Evolutionary conservation across 2,113 vertebrate species (phyloP), one percentile per base, ranked within the genome.

Genomic region (Nothobranchius furzeri): DNA sequence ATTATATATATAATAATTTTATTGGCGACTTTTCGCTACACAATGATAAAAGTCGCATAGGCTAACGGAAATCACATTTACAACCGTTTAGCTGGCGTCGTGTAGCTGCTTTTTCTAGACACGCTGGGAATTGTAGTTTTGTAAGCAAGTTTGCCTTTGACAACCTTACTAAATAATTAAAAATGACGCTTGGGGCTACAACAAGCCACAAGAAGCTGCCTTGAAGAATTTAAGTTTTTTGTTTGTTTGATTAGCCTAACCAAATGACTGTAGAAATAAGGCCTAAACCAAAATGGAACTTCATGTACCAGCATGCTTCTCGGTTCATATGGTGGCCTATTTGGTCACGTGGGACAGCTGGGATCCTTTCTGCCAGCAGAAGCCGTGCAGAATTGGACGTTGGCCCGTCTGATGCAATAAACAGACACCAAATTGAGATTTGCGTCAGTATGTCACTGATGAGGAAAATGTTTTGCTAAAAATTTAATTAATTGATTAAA

Each of bases 121-220:
- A 60, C 30, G 15, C 15, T 73, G 92, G 90, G 90, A 91, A 3
- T 83, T 92, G 89, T 89, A 92, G 87, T 91, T 81, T 70, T 8
- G 46, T 25, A 10, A 1, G 0, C 11, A 25, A 63, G 0, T 54
- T 9, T 7, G 7, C 20, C 4, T 11, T 8, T 9, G 30, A 7
- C 2, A 30, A 40, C 6, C 24, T 11, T 14, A 7, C 15, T 52
- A 14, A 11, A 9, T 3, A 17, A 52, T 6, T 9, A 45, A 20
- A n/a, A 24, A 15, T 3, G n/a, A 2, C 1, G 10, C 4, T 14
- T 1, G 10, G 43, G 24, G 1, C 0, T 12, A 20, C 30, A 30
- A 30, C 30, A 7, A 24, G 0, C 0, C 11, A 47, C 3, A 2
- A 1, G 0, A 9, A 11, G 9, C 2, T 8, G 0, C 9, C 1